Conservation (phyloP, 2,797 vertebrate species). For the Megaceryle alcyon region DNA sequence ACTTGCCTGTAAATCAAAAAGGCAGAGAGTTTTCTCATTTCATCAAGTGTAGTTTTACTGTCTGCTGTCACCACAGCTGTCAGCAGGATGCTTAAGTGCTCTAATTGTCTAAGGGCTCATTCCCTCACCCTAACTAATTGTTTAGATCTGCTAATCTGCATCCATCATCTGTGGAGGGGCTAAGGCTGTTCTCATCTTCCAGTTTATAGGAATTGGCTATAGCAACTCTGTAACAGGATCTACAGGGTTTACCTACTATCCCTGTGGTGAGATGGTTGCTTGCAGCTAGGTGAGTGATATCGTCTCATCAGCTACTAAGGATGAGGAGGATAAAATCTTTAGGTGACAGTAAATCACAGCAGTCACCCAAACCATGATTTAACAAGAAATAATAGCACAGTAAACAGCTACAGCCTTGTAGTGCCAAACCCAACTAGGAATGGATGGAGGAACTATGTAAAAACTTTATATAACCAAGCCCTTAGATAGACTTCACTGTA, state of each 20-base stretch:
- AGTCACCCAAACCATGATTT: background rate
- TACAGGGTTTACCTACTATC: constrained; percentile 9
- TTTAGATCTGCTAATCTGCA: constrained; percentile 79
- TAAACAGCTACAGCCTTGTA: background rate
- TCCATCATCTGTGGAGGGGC: constrained; percentile 70
- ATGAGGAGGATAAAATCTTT: background rate
- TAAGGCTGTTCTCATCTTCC: constrained; percentile 57
- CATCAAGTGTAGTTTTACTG: constrained; percentile 71
- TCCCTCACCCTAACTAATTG: constrained; percentile 78
- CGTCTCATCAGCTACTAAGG: background rate
- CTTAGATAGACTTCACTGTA: background rate
- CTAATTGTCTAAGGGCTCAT: constrained; percentile 76
- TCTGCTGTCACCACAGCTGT: constrained; percentile 80
- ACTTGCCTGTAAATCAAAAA: constrained; percentile 74
- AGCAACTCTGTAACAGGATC: background rate
- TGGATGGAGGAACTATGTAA: background rate
- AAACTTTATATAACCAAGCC: background rate
- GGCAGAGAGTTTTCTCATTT: constrained; percentile 69
- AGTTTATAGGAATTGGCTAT: constrained; percentile 67
- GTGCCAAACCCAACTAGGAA: background rate
- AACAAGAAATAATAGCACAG: background rate
- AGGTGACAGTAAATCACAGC: background rate
- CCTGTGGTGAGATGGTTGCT: background rate
- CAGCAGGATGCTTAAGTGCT: constrained; percentile 75
- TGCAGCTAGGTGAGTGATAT: background rate